Conservation (phyloP, 2,888 invertebrate species). For the Schizaphis graminum region DNA sequence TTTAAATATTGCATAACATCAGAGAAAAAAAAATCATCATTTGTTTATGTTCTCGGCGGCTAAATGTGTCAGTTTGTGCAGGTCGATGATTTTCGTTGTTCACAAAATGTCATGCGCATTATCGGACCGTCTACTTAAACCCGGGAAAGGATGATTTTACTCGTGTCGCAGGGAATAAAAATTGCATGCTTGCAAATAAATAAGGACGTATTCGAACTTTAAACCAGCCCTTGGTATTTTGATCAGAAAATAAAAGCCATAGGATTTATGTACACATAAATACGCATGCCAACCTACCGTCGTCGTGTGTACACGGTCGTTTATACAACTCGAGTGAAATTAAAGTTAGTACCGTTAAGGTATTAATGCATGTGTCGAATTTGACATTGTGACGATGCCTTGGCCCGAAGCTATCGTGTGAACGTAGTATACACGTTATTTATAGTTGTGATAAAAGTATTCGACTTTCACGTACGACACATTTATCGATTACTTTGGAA, state of each 20-base stretch:
- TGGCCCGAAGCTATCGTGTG: neutral
- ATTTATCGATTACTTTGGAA: neutral
- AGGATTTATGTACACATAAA: neutral
- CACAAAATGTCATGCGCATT: neutral
- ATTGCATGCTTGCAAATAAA: neutral
- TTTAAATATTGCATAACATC: neutral
- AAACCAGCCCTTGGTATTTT: neutral
- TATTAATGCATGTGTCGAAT: neutral
- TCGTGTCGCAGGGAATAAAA: neutral
- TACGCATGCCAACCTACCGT: neutral
- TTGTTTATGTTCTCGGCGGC: too few species aligned
- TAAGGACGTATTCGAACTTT: neutral
- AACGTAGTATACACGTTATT: neutral
- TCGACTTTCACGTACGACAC: neutral
- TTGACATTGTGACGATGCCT: neutral
- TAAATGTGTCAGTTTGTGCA: neutral
- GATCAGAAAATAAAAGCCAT: neutral
- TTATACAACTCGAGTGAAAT: neutral
- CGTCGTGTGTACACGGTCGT: neutral
- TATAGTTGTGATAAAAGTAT: conserved; percentile 1
- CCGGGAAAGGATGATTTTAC: neutral
- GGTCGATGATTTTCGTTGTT: neutral
- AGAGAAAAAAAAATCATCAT: too few species aligned
- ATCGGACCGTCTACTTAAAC: neutral
- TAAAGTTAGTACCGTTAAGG: neutral